phyloP scores from a whole-genome alignment of 2,797 vertebrate genomes.

The Benthosema pterotum region DNA sequence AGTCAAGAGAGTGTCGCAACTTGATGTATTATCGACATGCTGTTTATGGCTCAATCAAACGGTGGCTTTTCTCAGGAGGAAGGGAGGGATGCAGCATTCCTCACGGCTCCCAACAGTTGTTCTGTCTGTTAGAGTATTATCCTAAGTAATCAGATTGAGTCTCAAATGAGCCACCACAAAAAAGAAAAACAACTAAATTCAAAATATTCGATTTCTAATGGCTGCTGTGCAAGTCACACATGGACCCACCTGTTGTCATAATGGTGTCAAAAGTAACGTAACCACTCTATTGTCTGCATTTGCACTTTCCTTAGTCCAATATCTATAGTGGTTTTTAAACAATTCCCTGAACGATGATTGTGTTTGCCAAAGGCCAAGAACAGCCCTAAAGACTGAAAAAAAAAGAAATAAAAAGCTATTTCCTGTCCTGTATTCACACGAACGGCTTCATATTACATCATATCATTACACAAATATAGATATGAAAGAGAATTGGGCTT shows the following conservation, averaged over 20 bases:
- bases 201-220: too few relatives aligned
- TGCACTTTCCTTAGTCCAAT: slow-evolving; percentile 54
- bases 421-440: slow-evolving; percentile 63
- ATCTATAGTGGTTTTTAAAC: slow-evolving; percentile 83
- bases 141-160: slow-evolving; percentile 42
- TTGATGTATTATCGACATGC: slow-evolving; percentile 39
- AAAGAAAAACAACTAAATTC: too few relatives aligned
- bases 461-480: slow-evolving; percentile 45
- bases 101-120: slow-evolving; percentile 69
- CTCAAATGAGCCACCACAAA: slow-evolving; percentile 31
- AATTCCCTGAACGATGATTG: slow-evolving; percentile 80
- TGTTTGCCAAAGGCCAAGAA: slow-evolving; percentile 73
- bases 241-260: slow-evolving; percentile 42
- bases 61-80: slow-evolving; percentile 50
- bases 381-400: slow-evolving; percentile 72
- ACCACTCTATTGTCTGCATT: slow-evolving; percentile 53
- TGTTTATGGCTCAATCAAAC: slow-evolving; percentile 73
- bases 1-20: slow-evolving; percentile 33
- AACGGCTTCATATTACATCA: slow-evolving; percentile 65
- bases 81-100: slow-evolving; percentile 64
- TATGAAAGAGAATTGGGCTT: slow-evolving; percentile 25
- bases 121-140: slow-evolving; percentile 62
- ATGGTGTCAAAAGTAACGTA: slow-evolving; percentile 36
- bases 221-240: slow-evolving; percentile 29
- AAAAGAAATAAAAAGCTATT: slow-evolving; percentile 45